Evolutionary conservation across 1,140 invertebrate genomes (phyloP).

Genomic region (Microplitis mediator): DNA sequence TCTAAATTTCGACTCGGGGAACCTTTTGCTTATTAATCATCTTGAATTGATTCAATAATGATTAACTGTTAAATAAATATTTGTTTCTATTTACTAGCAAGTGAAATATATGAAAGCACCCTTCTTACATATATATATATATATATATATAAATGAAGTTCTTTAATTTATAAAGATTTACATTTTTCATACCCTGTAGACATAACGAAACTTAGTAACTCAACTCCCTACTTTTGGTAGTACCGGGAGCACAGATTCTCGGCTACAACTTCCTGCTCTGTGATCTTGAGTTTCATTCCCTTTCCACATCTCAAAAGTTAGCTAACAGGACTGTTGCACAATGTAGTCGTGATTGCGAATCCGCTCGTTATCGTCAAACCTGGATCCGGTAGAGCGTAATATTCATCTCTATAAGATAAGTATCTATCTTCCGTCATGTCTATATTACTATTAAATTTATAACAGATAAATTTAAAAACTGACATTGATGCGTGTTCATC

Average conservation of each 20-base stretch:
- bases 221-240: background rate
- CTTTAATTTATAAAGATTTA: too few relatives aligned
- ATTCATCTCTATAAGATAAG: conserved; percentile 3
- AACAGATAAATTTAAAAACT: background rate
- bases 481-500: too few relatives aligned
- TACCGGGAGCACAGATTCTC: background rate
- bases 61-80: too few relatives aligned
- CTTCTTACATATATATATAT: too few relatives aligned
- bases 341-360: conserved; percentile 57
- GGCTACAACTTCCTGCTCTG: conserved; percentile 29
- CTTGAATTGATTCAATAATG: too few relatives aligned
- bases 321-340: conserved; percentile 50
- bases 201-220: background rate
- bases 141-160: too few relatives aligned
- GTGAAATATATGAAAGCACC: too few relatives aligned
- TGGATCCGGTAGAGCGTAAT: conserved; percentile 28
- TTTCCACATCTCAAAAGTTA: conserved; percentile 38
- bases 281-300: conserved; percentile 50
- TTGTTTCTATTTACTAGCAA: too few relatives aligned
- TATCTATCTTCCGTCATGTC: conserved; percentile 8
- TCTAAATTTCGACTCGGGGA: too few relatives aligned
- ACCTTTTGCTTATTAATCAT: too few relatives aligned
- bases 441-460: background rate
- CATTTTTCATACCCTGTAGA: background rate
- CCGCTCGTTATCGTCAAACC: conserved; percentile 56